Evolutionary conservation across 1,140 invertebrate species (phyloP), one percentile per base, ranked within the genome.

Genomic region (Eriosoma lanigerum): DNA sequence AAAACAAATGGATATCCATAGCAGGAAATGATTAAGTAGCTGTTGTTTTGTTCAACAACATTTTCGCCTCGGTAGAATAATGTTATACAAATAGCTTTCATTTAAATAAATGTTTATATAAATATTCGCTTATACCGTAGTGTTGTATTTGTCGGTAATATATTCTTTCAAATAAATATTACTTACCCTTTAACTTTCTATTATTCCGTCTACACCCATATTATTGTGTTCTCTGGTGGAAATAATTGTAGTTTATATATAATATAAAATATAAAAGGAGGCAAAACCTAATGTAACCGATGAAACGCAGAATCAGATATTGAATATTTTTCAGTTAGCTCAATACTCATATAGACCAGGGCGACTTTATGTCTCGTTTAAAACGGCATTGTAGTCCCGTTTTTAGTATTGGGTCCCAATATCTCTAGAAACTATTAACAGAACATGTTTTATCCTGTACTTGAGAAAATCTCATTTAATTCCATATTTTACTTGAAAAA

Each of bases 51-150:
- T 24, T 68, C n/a, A 5, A 68, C 10, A 21, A 24, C 21, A 24
- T 44, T 24, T 68, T 68, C 21, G 1, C 38, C 1, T 24, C 3
- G 38, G 13, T 15, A 21, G 44, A 46, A 68, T 46, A 46, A 68
- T 46, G 21, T 46, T 68, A 24, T 46, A 46, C n/a, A 24, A 46
- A 68, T 24, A 68, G 32, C 5, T 44, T 21, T 21, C 12, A 24
- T 68, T 68, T 15, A 24, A 68, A 68, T 64, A 64, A 64, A 64
- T 38, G 15, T 68, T 68, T 15, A 24, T 46, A 68, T 64, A 64
- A 64, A 64, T 38, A 19, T 38, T 38, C 19, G 17, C 29, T 64
- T 32, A 32, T 64, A 19, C n/a, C n/a, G 17, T 66, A 17, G 32
- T 66, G n/a, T 21, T 46, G 1, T 15, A 21, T 46, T 46, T 44